A percentile compares a stretch with the other conserved stretches of the same genome.
Evolutionary conservation across 1,140 invertebrate genomes (phyloP).

Genomic region (Metopolophium dirhodum): DNA sequence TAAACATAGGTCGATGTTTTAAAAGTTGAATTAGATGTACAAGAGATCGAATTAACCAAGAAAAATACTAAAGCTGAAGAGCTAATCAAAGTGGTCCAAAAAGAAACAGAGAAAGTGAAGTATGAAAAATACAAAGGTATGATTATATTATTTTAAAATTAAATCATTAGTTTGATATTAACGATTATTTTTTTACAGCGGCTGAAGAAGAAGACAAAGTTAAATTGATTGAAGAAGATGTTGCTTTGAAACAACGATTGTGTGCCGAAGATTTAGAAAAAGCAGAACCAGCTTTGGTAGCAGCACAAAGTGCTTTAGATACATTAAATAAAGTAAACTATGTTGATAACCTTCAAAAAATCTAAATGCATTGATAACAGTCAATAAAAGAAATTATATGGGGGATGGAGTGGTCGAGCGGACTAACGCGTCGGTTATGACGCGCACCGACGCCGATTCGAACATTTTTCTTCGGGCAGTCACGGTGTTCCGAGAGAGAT

Average conservation of each 20-base stretch:
- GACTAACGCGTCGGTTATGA: no score
- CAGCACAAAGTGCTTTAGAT: constrained; percentile 88
- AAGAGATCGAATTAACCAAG: constrained; percentile 85
- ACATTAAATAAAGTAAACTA: constrained; percentile 83
- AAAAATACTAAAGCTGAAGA: constrained; percentile 91
- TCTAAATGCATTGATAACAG: neutral
- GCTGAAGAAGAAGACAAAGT: constrained; percentile 90
- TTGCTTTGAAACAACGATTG: constrained; percentile 81
- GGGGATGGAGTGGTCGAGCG: no score
- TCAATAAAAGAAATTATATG: neutral
- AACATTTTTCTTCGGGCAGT: no score
- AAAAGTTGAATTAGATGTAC: constrained; percentile 81
- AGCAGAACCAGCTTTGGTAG: constrained; percentile 87
- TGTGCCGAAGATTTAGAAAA: constrained; percentile 89
- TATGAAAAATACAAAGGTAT: constrained; percentile 83
- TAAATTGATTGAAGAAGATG: constrained; percentile 84
- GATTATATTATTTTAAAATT: neutral
- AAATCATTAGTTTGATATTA: neutral
- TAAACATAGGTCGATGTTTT: constrained; percentile 70
- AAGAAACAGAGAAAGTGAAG: constrained; percentile 88
- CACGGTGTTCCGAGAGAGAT: no score
- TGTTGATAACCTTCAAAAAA: neutral
- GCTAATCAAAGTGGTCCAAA: constrained; percentile 86
- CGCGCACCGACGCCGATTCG: no score
- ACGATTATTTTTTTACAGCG: constrained; percentile 62